These are phyloP conservation scores for Bhutanitis thaidina DNA, from an alignment of 2,888 invertebrate species.

Conservation along the genomic window DNA sequence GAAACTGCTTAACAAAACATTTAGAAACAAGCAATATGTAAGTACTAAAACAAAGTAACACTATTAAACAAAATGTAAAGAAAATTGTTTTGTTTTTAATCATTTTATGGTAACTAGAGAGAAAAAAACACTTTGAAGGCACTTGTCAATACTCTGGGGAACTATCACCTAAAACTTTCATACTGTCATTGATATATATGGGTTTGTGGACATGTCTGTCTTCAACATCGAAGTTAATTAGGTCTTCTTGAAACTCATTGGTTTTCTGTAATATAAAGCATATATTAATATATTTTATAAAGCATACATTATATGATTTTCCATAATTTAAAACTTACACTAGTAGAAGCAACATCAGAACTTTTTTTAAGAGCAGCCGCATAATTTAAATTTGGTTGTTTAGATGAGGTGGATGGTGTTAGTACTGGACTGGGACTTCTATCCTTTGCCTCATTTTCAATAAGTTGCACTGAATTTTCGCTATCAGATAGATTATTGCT, in stretches of 20 bases:
- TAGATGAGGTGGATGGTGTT: constrained; percentile 37
- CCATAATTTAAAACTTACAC: constrained; percentile 49
- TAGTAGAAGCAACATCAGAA: constrained; percentile 49
- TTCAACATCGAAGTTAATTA: constrained; percentile 67
- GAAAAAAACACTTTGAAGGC: constrained; percentile 50
- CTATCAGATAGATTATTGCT: constrained; percentile 39
- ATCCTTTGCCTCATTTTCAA: constrained; percentile 41
- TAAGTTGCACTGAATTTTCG: constrained; percentile 38
- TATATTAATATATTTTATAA: background rate
- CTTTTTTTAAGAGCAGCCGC: constrained; percentile 57
- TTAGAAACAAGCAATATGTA: background rate
- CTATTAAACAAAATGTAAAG: constrained; percentile 9
- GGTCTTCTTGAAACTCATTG: constrained; percentile 50
- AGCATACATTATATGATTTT: background rate
- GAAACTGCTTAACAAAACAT: background rate
- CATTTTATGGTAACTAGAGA: constrained; percentile 47
- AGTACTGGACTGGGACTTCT: constrained; percentile 46
- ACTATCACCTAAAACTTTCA: constrained; percentile 56
- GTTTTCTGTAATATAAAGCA: constrained; percentile 51
- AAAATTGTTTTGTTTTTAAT: constrained; percentile 1
- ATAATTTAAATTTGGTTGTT: constrained; percentile 52
- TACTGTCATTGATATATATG: constrained; percentile 47
- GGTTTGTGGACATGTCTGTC: constrained; percentile 52
- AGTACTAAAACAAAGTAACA: constrained; percentile 15
- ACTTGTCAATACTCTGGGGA: constrained; percentile 68